Evolutionary conservation across 1,140 invertebrate species (phyloP), one percentile per base, ranked within the genome.

Genomic region (Drosophila subobscura): DNA sequence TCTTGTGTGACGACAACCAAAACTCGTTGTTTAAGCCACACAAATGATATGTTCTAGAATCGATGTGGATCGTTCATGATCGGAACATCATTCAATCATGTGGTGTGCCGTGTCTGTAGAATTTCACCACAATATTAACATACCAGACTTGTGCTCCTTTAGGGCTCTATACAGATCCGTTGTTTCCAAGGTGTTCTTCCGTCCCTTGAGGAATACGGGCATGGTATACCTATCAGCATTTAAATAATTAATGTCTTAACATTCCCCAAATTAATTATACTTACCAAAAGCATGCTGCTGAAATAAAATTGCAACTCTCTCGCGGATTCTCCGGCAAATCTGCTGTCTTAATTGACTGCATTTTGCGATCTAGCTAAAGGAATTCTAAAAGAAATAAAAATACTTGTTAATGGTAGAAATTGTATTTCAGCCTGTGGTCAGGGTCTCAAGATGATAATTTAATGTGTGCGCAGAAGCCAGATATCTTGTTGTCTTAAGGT

Each of bases 141-240:
- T 61, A 91, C 90, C 92, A 5, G 94, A 94, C 58, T 91, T 92
- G 72, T 95, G 94, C 49, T 93, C 93, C 45, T 92, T 92, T 4
- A 94, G 80, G n/a, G 94, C 92, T 72, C 92, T 91, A 71, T 93
- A 94, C 3, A 95, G 90, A 91, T 95, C 94, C 7, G 86, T 78
- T 20, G 92, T 91, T 76, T 93, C 93, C 37, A 94, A 74, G 50
- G 93, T 92, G 55, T 91, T 91, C 58, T 93, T 93, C 46, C 91
- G 91, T 6, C 93, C 93, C 74, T 92, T 92, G 29, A 92, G 68
- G 74, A 94, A 94, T 27, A 92, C 92, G 50, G 93, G 92, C 55
- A 93, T 80, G 5, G 92, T 92, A 58, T 92, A 93, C 70, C 93
- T 93, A 46, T 1, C 47, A 37, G 4, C 47, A 44, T 37, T n/a